A percentile compares a stretch with the other conserved stretches of the same genome.
phyloP scores from a whole-genome alignment of 2,797 vertebrate genomes.

The Cossypha heuglini region DNA sequence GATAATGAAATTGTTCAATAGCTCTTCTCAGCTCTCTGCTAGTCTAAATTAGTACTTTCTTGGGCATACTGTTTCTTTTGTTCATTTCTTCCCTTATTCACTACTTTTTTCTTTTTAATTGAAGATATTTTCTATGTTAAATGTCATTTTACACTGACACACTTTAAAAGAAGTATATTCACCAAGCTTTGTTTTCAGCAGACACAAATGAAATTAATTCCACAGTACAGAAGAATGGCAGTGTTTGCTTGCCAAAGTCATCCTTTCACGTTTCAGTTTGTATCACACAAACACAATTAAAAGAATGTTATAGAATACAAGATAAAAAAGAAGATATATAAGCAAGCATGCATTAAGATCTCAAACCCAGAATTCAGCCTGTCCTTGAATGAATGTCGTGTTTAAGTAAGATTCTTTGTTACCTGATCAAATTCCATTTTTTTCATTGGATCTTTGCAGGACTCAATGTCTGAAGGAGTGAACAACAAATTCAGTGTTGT shows the following conservation, averaged over 20 bases:
- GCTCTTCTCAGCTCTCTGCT: slow-evolving; percentile 46
- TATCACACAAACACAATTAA: background rate
- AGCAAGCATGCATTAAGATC: background rate
- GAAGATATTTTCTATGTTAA: slow-evolving; percentile 6
- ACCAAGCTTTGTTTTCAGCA: slow-evolving; percentile 17
- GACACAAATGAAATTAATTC: slow-evolving; percentile 36
- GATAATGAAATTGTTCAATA: slow-evolving; percentile 71
- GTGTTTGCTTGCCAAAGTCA: slow-evolving; percentile 32
- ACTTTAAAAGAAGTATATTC: background rate
- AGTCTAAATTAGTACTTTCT: slow-evolving; percentile 31
- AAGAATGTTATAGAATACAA: background rate
- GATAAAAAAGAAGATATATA: background rate
- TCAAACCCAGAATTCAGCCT: background rate
- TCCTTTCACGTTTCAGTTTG: slow-evolving; percentile 50
- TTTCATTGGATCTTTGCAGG: background rate
- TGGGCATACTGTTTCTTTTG: slow-evolving; percentile 21
- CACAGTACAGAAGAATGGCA: slow-evolving; percentile 17
- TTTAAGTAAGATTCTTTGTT: background rate
- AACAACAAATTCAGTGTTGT: background rate
- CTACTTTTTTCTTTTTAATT: background rate
- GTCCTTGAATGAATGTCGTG: background rate
- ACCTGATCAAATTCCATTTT: background rate
- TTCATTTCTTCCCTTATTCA: slow-evolving; percentile 24
- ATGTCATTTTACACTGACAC: background rate
- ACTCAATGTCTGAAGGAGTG: background rate